Evolutionary conservation across 2,113 vertebrate genomes (phyloP).

Genomic region (Ptyas mucosa): DNA sequence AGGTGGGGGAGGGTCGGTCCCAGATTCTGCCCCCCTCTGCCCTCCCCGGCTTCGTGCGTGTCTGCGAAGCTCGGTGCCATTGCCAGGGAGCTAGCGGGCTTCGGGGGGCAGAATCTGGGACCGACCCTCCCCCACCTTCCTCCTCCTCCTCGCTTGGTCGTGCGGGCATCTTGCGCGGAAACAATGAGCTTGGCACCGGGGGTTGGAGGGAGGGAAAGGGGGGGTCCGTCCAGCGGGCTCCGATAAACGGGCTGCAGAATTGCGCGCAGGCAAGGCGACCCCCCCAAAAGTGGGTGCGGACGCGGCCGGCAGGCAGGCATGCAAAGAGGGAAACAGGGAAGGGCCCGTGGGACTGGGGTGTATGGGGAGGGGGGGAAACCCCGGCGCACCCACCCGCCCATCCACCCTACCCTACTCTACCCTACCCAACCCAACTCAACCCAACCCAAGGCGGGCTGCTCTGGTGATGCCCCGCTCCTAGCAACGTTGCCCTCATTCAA

Average conservation of each 20-base stretch:
- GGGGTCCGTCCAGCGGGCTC: neutral
- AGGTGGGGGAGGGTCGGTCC: too few relatives aligned
- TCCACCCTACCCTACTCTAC: neutral
- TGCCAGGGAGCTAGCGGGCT: neutral
- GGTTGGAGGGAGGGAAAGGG: accelerated
- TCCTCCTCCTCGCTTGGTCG: neutral
- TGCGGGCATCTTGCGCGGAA: neutral
- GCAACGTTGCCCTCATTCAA: constrained; percentile 42
- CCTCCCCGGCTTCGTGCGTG: neutral
- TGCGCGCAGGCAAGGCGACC: neutral
- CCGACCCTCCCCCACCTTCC: too few relatives aligned
- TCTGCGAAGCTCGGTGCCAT: neutral
- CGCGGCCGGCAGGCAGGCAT: neutral
- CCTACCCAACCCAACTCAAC: neutral
- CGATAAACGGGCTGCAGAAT: constrained; percentile 56
- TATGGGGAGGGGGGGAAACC: neutral
- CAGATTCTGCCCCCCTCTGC: neutral
- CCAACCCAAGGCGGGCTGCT: neutral
- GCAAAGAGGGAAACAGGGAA: neutral
- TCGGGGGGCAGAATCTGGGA: neutral
- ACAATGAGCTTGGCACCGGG: neutral
- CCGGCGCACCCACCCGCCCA: neutral
- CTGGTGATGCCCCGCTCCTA: constrained; percentile 11
- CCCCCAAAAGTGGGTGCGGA: neutral
- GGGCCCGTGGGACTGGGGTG: neutral